phyloP scores from a whole-genome alignment of 2,888 invertebrate genomes.

The Perizoma flavofasciatum region DNA sequence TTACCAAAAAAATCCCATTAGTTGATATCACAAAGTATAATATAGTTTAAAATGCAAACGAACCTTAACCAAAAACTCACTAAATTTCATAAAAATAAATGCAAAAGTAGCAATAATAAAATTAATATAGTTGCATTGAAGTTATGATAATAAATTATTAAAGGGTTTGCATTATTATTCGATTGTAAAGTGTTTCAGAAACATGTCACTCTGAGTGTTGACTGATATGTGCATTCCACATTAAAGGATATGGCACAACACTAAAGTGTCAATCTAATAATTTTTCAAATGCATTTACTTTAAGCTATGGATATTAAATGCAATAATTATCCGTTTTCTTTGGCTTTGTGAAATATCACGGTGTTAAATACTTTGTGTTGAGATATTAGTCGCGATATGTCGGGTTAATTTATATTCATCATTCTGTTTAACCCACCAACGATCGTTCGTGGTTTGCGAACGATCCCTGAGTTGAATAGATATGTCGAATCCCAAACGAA shows the following conservation, averaged over 20 bases:
- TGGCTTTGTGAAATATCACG: conserved; percentile 82
- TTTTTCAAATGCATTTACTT: conserved; percentile 28
- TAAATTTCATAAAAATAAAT: conserved; percentile 72
- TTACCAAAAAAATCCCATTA: conserved; percentile 53
- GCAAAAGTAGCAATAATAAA: conserved; percentile 57
- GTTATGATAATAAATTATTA: conserved; percentile 31
- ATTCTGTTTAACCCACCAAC: conserved; percentile 1
- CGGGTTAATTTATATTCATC: conserved; percentile 38
- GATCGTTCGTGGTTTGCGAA: conserved; percentile 4
- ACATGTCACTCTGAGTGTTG: conserved; percentile 56
- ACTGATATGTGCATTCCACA: conserved; percentile 54
- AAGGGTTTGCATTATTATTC: conserved; percentile 45
- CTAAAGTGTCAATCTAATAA: conserved; percentile 34
- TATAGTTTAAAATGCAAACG: conserved; percentile 64
- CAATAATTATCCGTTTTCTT: conserved; percentile 69
- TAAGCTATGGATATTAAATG: conserved; percentile 66
- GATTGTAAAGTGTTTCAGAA: conserved; percentile 43
- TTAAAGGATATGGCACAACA: conserved; percentile 62
- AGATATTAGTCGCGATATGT: conserved; percentile 77
- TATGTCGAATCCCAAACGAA: conserved; percentile 69
- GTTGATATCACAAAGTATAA: conserved; percentile 79
- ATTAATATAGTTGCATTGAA: conserved; percentile 45
- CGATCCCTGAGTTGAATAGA: conserved; percentile 63
- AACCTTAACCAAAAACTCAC: conserved; percentile 58
- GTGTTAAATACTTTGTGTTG: conserved; percentile 69